phyloP scores from a whole-genome alignment of 2,113 vertebrate genomes.

The Xenus cinereus region DNA sequence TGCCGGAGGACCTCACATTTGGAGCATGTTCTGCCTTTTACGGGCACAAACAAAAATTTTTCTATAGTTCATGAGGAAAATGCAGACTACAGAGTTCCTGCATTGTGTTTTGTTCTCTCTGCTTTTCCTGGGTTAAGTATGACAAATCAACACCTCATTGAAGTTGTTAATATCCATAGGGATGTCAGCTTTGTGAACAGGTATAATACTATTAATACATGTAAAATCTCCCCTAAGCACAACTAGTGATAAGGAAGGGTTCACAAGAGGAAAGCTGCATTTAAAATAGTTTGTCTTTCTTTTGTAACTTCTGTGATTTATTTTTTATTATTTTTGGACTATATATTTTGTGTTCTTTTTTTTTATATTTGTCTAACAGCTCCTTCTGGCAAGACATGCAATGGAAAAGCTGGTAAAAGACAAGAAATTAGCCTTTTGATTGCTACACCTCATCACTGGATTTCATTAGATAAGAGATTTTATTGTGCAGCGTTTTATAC shows the following conservation, averaged over 20 bases:
- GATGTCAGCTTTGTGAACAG: background rate
- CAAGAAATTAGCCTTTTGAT: background rate
- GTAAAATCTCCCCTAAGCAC: background rate
- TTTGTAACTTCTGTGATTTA: background rate
- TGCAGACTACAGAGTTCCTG: background rate
- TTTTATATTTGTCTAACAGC: background rate
- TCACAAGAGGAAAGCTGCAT: background rate
- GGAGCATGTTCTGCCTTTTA: constrained; percentile 13
- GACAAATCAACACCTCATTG: background rate
- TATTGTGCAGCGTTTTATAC: background rate
- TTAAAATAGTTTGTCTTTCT: background rate
- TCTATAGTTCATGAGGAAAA: background rate
- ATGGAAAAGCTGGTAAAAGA: background rate
- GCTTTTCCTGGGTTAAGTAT: background rate
- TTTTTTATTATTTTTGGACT: background rate
- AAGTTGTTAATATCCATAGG: background rate
- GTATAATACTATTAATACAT: background rate
- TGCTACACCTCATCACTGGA: background rate
- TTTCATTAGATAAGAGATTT: background rate
- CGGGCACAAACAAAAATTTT: background rate
- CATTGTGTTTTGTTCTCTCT: background rate
- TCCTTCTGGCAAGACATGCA: background rate
- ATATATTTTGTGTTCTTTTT: background rate
- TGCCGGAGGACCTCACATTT: background rate
- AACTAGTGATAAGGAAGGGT: background rate